Base-by-base conservation (phyloP, 2,888 invertebrate species). In the Thalpophila matura region DNA sequence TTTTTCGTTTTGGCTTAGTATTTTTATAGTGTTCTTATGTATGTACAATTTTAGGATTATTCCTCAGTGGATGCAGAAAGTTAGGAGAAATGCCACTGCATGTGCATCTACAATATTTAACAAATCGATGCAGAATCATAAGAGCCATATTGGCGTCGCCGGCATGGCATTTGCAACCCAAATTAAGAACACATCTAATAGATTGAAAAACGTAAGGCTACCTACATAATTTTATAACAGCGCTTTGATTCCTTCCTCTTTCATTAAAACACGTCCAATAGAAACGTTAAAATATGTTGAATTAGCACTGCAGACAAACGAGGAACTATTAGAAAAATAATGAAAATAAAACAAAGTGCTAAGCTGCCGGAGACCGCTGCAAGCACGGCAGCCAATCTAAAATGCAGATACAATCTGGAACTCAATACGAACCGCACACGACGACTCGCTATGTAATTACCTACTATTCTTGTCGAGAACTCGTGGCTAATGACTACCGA, bases 381-480 rank as follows among this genome's bases (percentile, higher is more conserved):
- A 55, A 66, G 78, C 84, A 84, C 80, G 83, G 51, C 56, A 62
- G 46, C 65, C 81, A 84, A 85, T 84, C 77, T 85, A 80, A 85
- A 85, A 82, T 85, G 82, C 82, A 84, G 83, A 85, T 83, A 77
- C 79, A 79, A 82, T 85, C 79, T 77, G 59, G 59, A 68, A 68
- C 71, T 74, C 65, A 68, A 67, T 74, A 64, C 59, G 37, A 61
- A 62, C 72, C 61, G 66, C 60, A 74, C 43, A 55, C 58, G 54
- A 33, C 47, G 74, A 54, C 37, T 54, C 43, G 38, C 43, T 38
- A 45, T 37, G 72, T 71, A 62, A 74, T 74, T 76, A 76, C 47
- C 37, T 35, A 66, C 50, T 55, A 61, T 71, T 74, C 61, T 65
- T 56, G 27, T 56, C 55, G 33, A 35, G 27, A n/a, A 56, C 12